These are phyloP conservation scores for Pangasianodon gigas DNA, from an alignment of 2,113 vertebrate species.

Conservation along the genomic window DNA sequence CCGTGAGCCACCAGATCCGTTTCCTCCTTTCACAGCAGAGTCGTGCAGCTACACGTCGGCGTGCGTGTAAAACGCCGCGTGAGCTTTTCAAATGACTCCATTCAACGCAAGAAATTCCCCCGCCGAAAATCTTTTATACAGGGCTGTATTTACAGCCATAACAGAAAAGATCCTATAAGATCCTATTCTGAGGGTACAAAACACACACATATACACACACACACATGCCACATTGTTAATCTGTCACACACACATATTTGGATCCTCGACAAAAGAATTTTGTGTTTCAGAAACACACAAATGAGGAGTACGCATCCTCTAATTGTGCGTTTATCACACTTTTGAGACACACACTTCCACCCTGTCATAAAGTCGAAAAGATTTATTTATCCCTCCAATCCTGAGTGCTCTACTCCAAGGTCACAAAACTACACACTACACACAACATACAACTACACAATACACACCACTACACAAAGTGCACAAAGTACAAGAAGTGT, in stretches of 20 bases:
- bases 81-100: conserved; percentile 23
- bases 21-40: conserved; percentile 18
- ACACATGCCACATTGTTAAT: background rate
- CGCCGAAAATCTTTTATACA: conserved; percentile 4
- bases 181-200: conserved; percentile 23
- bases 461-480: background rate
- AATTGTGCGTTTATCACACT: background rate
- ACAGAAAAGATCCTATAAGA: conserved; percentile 15
- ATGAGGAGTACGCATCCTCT: background rate
- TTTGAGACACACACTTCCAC: background rate
- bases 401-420: background rate
- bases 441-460: background rate
- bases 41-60: conserved; percentile 37
- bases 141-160: conserved; percentile 26
- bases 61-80: background rate
- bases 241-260: background rate
- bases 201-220: conserved; percentile 2
- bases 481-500: background rate
- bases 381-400: background rate
- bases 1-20: conserved; percentile 15
- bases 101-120: conserved; percentile 21
- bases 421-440: background rate
- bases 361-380: background rate
- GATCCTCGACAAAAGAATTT: conserved; percentile 7
- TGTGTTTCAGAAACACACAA: conserved; percentile 22